These are phyloP conservation scores for Laodelphax striatellus DNA, from an alignment of 1,140 invertebrate species.

Conservation along the genomic window DNA sequence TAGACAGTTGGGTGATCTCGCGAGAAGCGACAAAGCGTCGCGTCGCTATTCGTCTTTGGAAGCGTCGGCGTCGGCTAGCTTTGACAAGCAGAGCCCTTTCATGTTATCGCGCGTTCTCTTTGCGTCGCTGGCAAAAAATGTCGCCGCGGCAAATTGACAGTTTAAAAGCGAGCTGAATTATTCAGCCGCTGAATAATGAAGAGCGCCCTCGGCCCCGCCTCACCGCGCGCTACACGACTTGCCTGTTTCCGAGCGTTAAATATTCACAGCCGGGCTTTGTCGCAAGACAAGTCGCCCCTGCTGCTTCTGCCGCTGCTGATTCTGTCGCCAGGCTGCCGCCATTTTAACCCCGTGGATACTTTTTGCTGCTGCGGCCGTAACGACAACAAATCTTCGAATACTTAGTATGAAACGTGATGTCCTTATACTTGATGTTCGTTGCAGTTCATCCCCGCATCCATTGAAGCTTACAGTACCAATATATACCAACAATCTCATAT, in stretches of 20 bases:
- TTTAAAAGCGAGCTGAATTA: slow-evolving; percentile 34
- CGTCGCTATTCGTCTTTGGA: neutral
- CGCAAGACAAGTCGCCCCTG: neutral
- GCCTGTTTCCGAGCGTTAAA: slow-evolving; percentile 11
- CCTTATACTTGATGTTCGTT: too few relatives aligned
- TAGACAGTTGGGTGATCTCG: neutral
- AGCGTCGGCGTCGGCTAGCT: neutral
- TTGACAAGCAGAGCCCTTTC: slow-evolving; percentile 2
- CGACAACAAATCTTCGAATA: too few relatives aligned
- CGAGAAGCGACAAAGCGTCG: neutral
- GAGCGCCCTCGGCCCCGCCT: slow-evolving; percentile 5
- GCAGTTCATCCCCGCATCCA: too few relatives aligned
- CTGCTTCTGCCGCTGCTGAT: too few relatives aligned
- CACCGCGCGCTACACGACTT: slow-evolving; percentile 10
- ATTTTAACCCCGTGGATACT: too few relatives aligned
- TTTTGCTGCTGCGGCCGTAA: too few relatives aligned
- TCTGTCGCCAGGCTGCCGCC: neutral
- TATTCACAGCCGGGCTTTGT: slow-evolving; percentile 8
- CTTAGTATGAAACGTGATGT: too few relatives aligned
- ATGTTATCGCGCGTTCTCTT: neutral
- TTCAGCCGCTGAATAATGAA: slow-evolving; percentile 16
- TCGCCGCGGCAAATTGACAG: slow-evolving; percentile 30
- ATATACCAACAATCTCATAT: too few relatives aligned
- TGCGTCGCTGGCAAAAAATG: slow-evolving; percentile 12
- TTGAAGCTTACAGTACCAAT: too few relatives aligned